Percentiles rank a stretch among this genome's conserved stretches.
Evolutionary conservation across 2,797 vertebrate species (phyloP).

Genomic region (Darevskia mixta): DNA sequence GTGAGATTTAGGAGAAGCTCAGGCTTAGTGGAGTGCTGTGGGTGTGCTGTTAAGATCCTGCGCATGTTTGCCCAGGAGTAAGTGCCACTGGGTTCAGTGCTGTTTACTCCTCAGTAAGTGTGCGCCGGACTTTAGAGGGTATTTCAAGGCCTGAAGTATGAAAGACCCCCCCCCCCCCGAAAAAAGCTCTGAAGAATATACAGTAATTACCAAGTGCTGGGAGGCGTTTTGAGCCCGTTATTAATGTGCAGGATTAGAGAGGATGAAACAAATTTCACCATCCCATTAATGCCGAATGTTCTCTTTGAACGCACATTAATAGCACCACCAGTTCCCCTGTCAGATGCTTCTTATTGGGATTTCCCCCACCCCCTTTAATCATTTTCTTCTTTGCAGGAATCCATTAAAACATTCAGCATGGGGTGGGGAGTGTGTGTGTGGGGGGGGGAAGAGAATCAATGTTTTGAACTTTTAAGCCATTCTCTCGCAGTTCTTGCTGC

Average conservation of each 20-base stretch:
- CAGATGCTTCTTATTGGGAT: not conserved
- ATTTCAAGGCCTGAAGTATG: conserved; percentile 13
- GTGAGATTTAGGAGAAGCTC: conserved; percentile 1
- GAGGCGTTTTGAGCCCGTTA: not conserved
- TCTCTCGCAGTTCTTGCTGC: rapidly evolving
- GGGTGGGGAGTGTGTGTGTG: too few relatives aligned
- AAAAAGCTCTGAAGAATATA: not conserved
- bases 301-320: not conserved
- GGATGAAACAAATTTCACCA: not conserved
- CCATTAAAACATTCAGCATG: conserved; percentile 33
- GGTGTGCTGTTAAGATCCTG: not conserved
- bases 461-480: conserved; percentile 42
- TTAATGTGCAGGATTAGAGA: not conserved
- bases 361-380: not conserved
- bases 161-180: not conserved
- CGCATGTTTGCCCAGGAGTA: not conserved
- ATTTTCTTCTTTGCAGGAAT: conserved; percentile 51
- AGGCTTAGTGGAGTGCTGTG: not conserved
- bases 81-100: not conserved
- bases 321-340: not conserved
- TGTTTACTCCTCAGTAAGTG: not conserved
- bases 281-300: not conserved
- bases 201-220: rapidly evolving
- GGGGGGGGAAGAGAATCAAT: rapidly evolving
- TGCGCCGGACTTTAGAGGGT: not conserved